Evolutionary conservation across 2,797 vertebrate species (phyloP), one percentile per base, ranked within the genome.

Genomic region (Selene dorsalis): DNA sequence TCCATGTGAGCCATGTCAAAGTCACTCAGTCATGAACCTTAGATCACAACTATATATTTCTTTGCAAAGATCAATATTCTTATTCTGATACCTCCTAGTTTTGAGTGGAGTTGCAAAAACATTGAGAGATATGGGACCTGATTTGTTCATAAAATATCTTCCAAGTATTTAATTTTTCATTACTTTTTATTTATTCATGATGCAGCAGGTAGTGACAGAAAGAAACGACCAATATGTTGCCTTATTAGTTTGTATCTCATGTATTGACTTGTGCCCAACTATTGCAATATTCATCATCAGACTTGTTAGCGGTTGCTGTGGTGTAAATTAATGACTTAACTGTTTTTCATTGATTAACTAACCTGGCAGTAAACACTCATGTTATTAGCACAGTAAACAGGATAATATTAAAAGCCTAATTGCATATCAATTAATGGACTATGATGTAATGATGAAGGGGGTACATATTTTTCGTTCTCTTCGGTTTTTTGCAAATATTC

Each of bases 151-250:
- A 8, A 63, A 74, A 6, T 75, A 50, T 77, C 82, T 69, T 63
- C 56, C 52, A 74, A 56, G 38, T 73, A 72, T 75, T 86, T 65
- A 73, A 89, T 82, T 83, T 85, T 85, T 87, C 30, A 87, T 53
- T 2, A 11, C 0, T 30, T 84, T 80, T 87, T 14, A 87, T 83
- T 82, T 89, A 89, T 90, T 84, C 35, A 85, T 81, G 65, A 69
- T 39, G 20, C 58, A 62, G 78, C 30, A 66, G 70, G 61, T 80
- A 85, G 66, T 60, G 60, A 79, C 72, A 77, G 73, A 86, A 75
- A 35, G 32, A 75, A 79, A 75, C 22, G 4, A 61, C 75, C 70
- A 38, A 67, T 71, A 57, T 60, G 64, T 66, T 75, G 47, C 74
- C 75, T 55, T 47, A 53, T 74, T 59, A 69, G 67, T 77, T 55